Evolutionary conservation across 2,888 invertebrate genomes (phyloP).

Genomic region (Falcaria lacertinaria): DNA sequence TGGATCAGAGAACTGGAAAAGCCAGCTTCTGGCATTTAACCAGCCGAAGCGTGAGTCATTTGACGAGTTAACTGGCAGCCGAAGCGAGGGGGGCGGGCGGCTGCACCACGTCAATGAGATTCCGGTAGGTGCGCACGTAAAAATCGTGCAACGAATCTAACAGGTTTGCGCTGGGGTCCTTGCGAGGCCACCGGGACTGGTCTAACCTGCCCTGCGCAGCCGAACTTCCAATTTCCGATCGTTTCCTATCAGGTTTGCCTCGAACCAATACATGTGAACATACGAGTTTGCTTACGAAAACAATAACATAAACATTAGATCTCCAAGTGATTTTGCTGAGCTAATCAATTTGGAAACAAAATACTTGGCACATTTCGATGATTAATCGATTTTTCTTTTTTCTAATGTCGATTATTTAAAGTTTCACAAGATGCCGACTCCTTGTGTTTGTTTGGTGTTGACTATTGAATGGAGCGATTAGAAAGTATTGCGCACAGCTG

Average conservation of each 20-base stretch:
- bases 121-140: constrained; percentile 79
- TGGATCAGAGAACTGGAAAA: constrained; percentile 76
- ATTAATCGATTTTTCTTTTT: constrained; percentile 63
- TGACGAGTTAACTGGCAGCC: constrained; percentile 75
- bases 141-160: constrained; percentile 80
- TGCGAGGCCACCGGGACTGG: constrained; percentile 79
- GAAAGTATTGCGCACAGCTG: constrained; percentile 74
- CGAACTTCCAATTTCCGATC: constrained; percentile 74
- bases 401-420: constrained; percentile 57
- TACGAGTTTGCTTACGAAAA: constrained; percentile 39
- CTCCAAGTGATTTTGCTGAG: constrained; percentile 26
- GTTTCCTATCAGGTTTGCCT: constrained; percentile 68
- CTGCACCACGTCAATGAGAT: constrained; percentile 76
- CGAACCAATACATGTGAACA: constrained; percentile 47
- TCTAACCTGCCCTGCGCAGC: constrained; percentile 77
- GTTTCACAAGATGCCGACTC: constrained; percentile 67
- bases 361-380: constrained; percentile 45
- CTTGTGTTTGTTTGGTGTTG: constrained; percentile 56
- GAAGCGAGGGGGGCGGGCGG: constrained; percentile 46
- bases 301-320: constrained; percentile 18
- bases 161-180: constrained; percentile 79
- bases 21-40: constrained; percentile 75
- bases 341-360: constrained; percentile 37
- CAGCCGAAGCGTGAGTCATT: constrained; percentile 74
- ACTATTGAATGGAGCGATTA: constrained; percentile 68